Evolutionary conservation across 2,888 invertebrate species (phyloP), one percentile per base, ranked within the genome.

Genomic region (Epinotia nisella): DNA sequence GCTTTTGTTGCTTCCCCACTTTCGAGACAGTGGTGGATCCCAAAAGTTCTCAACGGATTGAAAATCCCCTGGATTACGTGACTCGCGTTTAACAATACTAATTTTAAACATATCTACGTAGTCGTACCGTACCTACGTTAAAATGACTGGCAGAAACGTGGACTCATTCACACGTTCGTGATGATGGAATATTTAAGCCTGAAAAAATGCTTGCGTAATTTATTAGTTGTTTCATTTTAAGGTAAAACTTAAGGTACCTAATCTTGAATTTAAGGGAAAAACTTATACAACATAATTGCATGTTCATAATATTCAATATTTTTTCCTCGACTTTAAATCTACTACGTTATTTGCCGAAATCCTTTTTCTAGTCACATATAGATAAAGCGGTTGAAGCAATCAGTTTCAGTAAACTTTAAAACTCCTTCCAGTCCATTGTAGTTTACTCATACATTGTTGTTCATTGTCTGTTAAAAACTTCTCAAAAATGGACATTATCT

Each of bases 51-150:
- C 69, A 69, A 55, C 65, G 71, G 65, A 71, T 71, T 67, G 70
- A 67, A 74, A 75, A 75, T 70, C 65, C 70, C 59, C 68, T 70
- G 74, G 60, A 70, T 74, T 74, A 70, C 74, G 69, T 74, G 74
- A 74, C 74, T 70, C 35, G 62, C 68, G 55, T 74, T 64, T 74
- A 73, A 73, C 73, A 69, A 69, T 73, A 73, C 73, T 69, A 73
- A 73, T 73, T 49, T 73, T 73, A 73, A 73, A 73, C 64, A 73
- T 53, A 73, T 73, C 58, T 68, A 62, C 61, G 68, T 64, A 68
- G 61, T 66, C 65, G 21, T 66, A 61, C n/a, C 66, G 60, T 56
- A 35, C 35, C 35, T 35, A 35, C 59, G 3, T n/a, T 51, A 67
- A 29, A 61, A 58, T 73, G 73, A 72, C 62, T 49, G 56, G 72